A percentile compares a stretch with the other conserved stretches of the same genome.
Evolutionary conservation across 2,888 invertebrate genomes (phyloP).

Genomic region (Drosophila ezoana): DNA sequence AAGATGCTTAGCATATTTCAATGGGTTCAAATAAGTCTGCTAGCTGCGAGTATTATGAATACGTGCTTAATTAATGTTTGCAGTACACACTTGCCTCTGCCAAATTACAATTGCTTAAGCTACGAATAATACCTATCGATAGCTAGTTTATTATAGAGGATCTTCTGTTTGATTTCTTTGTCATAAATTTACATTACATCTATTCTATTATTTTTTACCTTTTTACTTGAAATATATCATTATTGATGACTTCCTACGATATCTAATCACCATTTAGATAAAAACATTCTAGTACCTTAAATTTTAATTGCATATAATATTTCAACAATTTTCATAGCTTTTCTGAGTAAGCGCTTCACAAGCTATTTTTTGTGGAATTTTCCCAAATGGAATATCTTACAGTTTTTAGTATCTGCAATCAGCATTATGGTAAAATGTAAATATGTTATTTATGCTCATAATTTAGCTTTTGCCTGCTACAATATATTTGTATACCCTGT

Average conservation of each 20-base stretch:
- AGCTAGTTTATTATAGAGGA: too few relatives aligned
- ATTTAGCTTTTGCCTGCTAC: constrained; percentile 12
- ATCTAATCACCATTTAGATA: not conserved
- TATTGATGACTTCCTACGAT: too few relatives aligned
- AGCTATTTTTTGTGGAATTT: constrained; percentile 2
- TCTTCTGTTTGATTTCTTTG: too few relatives aligned
- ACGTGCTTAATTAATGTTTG: not conserved
- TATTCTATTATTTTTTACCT: too few relatives aligned
- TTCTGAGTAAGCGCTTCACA: not conserved
- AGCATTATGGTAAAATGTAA: constrained; percentile 50
- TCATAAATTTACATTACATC: too few relatives aligned
- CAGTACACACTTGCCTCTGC: too few relatives aligned
- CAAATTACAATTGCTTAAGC: too few relatives aligned
- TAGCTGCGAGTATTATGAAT: not conserved
- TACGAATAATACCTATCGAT: too few relatives aligned
- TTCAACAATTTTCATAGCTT: not conserved
- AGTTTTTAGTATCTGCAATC: constrained; percentile 35
- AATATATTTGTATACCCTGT: constrained; percentile 4
- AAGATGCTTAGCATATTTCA: constrained; percentile 1
- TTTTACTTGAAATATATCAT: too few relatives aligned
- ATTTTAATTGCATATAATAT: not conserved
- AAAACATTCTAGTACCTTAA: not conserved
- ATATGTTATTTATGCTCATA: constrained; percentile 53
- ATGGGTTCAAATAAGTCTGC: not conserved
- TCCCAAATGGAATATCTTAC: constrained; percentile 13